Percentiles rank a stretch among this genome's conserved stretches.
Evolutionary conservation across 2,888 invertebrate genomes (phyloP).

Genomic region (Yponomeuta evonymella): DNA sequence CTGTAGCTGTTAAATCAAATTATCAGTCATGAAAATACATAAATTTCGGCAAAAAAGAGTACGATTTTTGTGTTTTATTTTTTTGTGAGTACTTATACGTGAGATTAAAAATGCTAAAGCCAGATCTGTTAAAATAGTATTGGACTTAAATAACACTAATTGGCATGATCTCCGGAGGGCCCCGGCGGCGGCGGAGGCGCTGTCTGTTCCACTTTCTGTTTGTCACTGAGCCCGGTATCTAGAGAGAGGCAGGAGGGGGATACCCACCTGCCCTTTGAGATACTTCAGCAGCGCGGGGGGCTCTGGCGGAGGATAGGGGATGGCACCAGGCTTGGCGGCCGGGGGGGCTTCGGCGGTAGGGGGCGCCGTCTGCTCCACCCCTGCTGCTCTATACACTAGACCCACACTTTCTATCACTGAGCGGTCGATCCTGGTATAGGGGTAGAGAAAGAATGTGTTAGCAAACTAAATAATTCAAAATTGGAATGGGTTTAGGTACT

Average conservation of each 20-base stretch:
- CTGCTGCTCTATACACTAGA: conserved; percentile 58
- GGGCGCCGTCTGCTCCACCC: conserved; percentile 42
- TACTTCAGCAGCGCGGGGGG: conserved; percentile 64
- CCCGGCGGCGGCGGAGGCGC: too few relatives aligned
- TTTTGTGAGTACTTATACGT: too few relatives aligned
- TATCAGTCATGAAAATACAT: too few relatives aligned
- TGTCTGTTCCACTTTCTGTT: background rate
- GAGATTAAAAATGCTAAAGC: too few relatives aligned
- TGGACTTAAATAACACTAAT: too few relatives aligned
- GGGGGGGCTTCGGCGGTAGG: conserved; percentile 32
- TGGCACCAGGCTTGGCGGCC: conserved; percentile 34
- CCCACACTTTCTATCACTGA: conserved; percentile 65
- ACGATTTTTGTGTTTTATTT: too few relatives aligned
- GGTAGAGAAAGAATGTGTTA: background rate
- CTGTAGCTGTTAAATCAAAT: too few relatives aligned
- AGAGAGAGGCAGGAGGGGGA: background rate
- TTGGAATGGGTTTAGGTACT: too few relatives aligned
- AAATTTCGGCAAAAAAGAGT: too few relatives aligned
- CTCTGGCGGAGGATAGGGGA: conserved; percentile 58
- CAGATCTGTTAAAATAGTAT: too few relatives aligned
- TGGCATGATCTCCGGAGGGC: too few relatives aligned
- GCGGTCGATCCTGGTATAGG: conserved; percentile 49
- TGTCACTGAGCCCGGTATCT: background rate
- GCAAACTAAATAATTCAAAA: background rate
- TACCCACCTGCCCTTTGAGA: conserved; percentile 54